Percentiles rank a stretch among this genome's conserved stretches.
phyloP scores from a whole-genome alignment of 2,113 vertebrate species.

The Amblyornis subalaris region DNA sequence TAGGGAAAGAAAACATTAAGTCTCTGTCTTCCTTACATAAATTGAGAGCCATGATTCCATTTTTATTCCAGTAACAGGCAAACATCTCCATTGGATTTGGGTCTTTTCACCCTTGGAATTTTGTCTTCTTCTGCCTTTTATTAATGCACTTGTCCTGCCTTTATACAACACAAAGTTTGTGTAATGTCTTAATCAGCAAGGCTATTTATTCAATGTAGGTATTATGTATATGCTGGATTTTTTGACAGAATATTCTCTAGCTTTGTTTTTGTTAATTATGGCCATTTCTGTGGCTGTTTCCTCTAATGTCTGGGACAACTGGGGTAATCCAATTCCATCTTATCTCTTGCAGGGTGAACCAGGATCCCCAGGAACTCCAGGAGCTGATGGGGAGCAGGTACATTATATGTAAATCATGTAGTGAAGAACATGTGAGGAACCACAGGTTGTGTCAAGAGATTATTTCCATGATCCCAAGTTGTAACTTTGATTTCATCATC shows the following conservation, averaged over 20 bases:
- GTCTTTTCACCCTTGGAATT: neutral
- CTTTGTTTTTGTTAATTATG: neutral
- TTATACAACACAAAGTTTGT: neutral
- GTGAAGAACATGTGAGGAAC: neutral
- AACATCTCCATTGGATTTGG: neutral
- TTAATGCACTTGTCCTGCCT: neutral
- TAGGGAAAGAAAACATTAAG: neutral
- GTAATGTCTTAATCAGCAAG: neutral
- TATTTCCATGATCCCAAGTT: neutral
- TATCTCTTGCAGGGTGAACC: constrained; percentile 84
- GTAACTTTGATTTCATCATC: neutral
- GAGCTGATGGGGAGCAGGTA: constrained; percentile 92
- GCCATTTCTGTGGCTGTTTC: neutral
- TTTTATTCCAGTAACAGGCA: neutral
- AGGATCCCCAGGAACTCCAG: constrained; percentile 85
- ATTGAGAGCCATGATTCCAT: accelerated
- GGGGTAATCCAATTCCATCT: neutral
- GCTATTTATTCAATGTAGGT: neutral
- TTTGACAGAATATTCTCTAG: neutral
- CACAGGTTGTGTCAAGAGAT: neutral
- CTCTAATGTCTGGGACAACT: neutral
- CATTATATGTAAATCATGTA: neutral
- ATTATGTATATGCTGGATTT: neutral
- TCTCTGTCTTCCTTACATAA: neutral
- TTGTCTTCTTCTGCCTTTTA: neutral